phyloP scores from a whole-genome alignment of 1,140 invertebrate species.

The Drosophila pectinifera region DNA sequence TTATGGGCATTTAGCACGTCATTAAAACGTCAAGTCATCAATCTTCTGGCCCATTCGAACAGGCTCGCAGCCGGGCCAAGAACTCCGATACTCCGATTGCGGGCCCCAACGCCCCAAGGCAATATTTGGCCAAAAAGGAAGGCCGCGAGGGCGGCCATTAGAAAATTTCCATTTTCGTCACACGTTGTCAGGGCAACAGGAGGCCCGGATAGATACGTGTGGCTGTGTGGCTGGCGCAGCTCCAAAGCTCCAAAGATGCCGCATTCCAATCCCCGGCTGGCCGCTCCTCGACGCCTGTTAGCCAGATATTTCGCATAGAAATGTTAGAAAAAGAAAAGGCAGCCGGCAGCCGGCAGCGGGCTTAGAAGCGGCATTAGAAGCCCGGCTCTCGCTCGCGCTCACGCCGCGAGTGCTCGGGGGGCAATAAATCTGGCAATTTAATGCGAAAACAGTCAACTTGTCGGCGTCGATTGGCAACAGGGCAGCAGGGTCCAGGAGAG shows the following conservation, averaged over 20 bases:
- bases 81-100: constrained; percentile 27
- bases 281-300: constrained; percentile 67
- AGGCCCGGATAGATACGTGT: constrained; percentile 5
- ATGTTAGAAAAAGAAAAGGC: constrained; percentile 78
- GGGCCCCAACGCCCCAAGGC: constrained; percentile 14
- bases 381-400: constrained; percentile 13
- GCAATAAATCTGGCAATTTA: constrained; percentile 82
- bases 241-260: constrained; percentile 18
- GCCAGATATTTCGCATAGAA: constrained; percentile 81
- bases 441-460: constrained; percentile 84
- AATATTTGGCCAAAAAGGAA: constrained; percentile 28
- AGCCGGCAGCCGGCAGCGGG: constrained; percentile 33
- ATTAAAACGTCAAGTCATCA: constrained; percentile 85
- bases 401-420: constrained; percentile 20
- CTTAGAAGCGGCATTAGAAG: constrained; percentile 70
- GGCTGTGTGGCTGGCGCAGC: not conserved
- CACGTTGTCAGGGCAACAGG: constrained; percentile 78
- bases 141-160: constrained; percentile 52
- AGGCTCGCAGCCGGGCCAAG: constrained; percentile 69
- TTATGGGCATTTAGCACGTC: constrained; percentile 82
- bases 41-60: constrained; percentile 84
- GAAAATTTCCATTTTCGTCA: constrained; percentile 85
- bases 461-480: constrained; percentile 77
- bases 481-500: constrained; percentile 44
- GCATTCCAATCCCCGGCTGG: constrained; percentile 67